Conservation (phyloP, 2,888 invertebrate species). For the Furcula furcula region DNA sequence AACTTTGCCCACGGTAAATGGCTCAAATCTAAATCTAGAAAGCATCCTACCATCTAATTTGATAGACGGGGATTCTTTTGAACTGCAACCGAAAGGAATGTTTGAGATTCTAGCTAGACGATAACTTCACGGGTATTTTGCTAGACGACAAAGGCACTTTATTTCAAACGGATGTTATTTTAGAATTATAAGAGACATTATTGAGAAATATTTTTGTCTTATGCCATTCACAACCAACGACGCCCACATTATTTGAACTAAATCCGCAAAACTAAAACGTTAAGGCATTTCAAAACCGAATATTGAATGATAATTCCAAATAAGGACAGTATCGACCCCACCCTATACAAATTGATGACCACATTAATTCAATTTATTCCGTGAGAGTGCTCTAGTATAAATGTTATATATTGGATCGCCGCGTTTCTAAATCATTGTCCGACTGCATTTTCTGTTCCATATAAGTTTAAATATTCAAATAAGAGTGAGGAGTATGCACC, state of each 20-base stretch:
- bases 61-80: constrained; percentile 19
- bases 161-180: constrained; percentile 12
- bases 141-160: constrained; percentile 7
- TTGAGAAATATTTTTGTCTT: too few species aligned
- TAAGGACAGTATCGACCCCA: constrained; percentile 40
- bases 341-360: constrained; percentile 53
- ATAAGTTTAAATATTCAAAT: constrained; percentile 60
- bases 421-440: constrained; percentile 64
- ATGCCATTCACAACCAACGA: too few species aligned
- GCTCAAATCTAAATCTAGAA: constrained; percentile 33
- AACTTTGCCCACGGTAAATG: constrained; percentile 23
- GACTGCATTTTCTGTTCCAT: constrained; percentile 48
- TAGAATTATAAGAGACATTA: too few species aligned
- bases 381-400: constrained; percentile 37
- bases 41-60: constrained; percentile 27
- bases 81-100: constrained; percentile 9
- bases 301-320: too few species aligned
- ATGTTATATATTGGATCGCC: constrained; percentile 42
- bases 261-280: too few species aligned
- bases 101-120: constrained; percentile 8
- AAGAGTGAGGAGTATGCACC: constrained; percentile 45
- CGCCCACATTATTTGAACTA: too few species aligned
- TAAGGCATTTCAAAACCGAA: too few species aligned
- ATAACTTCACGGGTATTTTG: constrained; percentile 15
- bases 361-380: constrained; percentile 66